phyloP scores from a whole-genome alignment of 2,888 invertebrate species.

The Ditylenchus weischeri region DNA sequence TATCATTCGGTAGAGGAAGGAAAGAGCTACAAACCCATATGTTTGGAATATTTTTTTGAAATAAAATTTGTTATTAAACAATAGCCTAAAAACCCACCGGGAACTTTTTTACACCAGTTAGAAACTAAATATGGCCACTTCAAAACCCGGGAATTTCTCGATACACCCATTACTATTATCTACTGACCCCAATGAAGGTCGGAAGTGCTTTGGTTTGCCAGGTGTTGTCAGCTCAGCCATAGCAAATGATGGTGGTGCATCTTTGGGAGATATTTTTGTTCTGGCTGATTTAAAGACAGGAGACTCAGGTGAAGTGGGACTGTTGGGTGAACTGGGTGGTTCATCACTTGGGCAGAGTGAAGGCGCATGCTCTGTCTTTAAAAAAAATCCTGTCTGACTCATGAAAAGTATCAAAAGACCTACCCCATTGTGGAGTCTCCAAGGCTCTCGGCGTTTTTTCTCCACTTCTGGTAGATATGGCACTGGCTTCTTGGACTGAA shows the following conservation, averaged over 20 bases:
- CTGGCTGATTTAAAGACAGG: slow-evolving; percentile 5
- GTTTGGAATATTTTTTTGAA: no score
- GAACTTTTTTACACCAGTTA: no score
- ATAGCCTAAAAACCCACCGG: no score
- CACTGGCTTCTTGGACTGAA: slow-evolving; percentile 32
- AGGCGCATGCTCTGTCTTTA: slow-evolving; percentile 28
- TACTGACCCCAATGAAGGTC: slow-evolving; percentile 36
- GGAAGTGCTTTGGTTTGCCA: slow-evolving; percentile 33
- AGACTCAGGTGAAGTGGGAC: slow-evolving; percentile 17
- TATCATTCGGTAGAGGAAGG: no score
- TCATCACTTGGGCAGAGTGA: slow-evolving; percentile 42
- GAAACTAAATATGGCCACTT: no score
- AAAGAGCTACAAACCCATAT: no score
- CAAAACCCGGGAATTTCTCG: no score
- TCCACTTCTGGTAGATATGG: slow-evolving; percentile 47
- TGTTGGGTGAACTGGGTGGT: slow-evolving; percentile 29
- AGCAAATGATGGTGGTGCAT: slow-evolving; percentile 23
- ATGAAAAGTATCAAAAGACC: slow-evolving; percentile 10
- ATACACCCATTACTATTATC: no score
- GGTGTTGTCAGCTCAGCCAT: slow-evolving; percentile 33
- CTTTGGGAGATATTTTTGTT: slow-evolving; percentile 33
- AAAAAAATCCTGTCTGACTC: not conserved
- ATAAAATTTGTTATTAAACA: no score
- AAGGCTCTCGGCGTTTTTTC: slow-evolving; percentile 52
- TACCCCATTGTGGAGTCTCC: slow-evolving; percentile 52